phyloP scores from a whole-genome alignment of 2,888 invertebrate genomes.

The Acronicta alni region DNA sequence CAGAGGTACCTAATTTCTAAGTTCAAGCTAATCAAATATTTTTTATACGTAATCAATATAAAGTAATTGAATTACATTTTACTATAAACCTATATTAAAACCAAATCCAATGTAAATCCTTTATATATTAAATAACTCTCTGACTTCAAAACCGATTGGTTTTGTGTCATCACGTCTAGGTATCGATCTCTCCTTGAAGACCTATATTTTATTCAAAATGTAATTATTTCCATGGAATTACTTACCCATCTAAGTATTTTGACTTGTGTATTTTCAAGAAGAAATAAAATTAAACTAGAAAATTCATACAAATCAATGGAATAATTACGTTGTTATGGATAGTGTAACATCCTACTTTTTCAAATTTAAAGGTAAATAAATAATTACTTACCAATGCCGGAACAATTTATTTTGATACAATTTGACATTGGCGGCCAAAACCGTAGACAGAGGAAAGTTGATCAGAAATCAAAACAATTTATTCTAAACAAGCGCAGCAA shows the following conservation, averaged over 20 bases:
- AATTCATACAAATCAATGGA: too few species aligned
- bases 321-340: not conserved
- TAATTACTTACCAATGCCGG: constrained; percentile 36
- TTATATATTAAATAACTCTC: too few species aligned
- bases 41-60: too few species aligned
- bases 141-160: too few species aligned
- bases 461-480: constrained; percentile 66
- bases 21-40: too few species aligned
- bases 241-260: too few species aligned
- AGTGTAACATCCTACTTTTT: constrained; percentile 4
- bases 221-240: not conserved
- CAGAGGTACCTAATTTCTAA: too few species aligned
- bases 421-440: constrained; percentile 75
- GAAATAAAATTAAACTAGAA: too few species aligned
- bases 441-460: constrained; percentile 55
- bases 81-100: too few species aligned
- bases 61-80: too few species aligned
- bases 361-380: not conserved
- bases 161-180: not conserved
- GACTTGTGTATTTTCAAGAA: too few species aligned
- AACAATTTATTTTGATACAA: constrained; percentile 54
- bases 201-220: not conserved
- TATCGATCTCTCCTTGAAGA: not conserved
- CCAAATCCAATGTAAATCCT: too few species aligned
- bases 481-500: constrained; percentile 72